Evolutionary conservation across 2,888 invertebrate genomes (phyloP), one percentile per base, ranked within the genome.

Genomic region (Lasioglossum marginatum): DNA sequence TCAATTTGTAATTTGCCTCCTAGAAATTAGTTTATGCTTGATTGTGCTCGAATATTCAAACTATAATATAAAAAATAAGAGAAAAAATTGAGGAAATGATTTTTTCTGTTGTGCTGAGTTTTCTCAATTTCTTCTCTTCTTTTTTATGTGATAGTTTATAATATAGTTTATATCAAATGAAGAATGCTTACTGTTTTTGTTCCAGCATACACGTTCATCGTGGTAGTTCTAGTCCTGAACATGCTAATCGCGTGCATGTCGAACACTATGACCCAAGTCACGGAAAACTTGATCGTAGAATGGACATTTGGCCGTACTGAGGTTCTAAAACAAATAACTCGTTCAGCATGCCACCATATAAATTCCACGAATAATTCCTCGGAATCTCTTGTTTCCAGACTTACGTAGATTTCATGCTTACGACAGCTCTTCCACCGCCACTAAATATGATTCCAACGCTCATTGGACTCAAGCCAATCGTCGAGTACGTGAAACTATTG

Each of bases 201-300:
- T 75, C 92, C 94, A 91, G 96, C 94, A 85, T 97, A 97, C 93
- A 97, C 97, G 95, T 96, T 97, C 57, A 96, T 97, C 91, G 96
- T 97, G 80, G 97, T 97, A 81, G 96, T 97, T 88, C 96, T 97
- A 87, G 96, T 97, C 60, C 95, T 97, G 87, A 98, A 97, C 94
- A 97, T 97, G 97, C 95, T 97, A 83, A 97, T 97, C 91, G 97
- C 97, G n/a, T 97, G 97, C 34, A 97, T 97, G 97, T 97, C 97
- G 2, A 97, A 97, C 89, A 97, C 97, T 0, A 97, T 97, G 92
- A 97, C 97, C 94, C 96, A 96, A 90, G 97, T 97, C 68, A 96
- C 96, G 31, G 96, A 97, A 88, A 97, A 97, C 92, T 96, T 97
- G 71, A 97, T 97, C 89, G 96, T 97, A 4, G 97, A 97, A 92